Percentiles rank a stretch among this genome's conserved stretches.
Conservation (phyloP, 2,888 invertebrate species). For the Eretmocerus hayati region DNA sequence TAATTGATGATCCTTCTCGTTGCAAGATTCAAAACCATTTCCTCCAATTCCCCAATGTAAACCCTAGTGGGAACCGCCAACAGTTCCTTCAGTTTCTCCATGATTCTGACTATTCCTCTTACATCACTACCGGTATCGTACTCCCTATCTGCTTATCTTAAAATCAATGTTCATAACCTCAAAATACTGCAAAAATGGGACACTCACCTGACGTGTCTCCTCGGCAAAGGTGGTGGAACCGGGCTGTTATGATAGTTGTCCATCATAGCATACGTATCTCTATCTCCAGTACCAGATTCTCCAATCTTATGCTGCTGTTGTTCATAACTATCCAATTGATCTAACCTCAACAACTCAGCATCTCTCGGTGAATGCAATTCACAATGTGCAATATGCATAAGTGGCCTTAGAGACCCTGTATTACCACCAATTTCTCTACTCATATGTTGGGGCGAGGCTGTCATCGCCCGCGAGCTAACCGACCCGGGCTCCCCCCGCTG, state of each 20-base stretch:
- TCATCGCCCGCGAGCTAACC: constrained; percentile 19
- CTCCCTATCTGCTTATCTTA: too few relatives aligned
- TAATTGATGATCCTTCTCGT: too few relatives aligned
- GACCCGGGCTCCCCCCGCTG: constrained; percentile 22
- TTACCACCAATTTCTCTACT: constrained; percentile 39
- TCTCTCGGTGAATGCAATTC: constrained; percentile 44
- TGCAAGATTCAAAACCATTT: too few relatives aligned
- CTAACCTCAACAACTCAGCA: constrained; percentile 41
- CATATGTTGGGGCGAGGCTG: constrained; percentile 26
- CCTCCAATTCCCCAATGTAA: too few relatives aligned
- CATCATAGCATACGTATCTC: constrained; percentile 43
- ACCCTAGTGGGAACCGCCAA: too few relatives aligned
- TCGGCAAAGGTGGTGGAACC: constrained; percentile 44
- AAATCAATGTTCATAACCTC: too few relatives aligned
- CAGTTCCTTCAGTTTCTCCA: too few relatives aligned
- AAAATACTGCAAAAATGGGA: neutral
- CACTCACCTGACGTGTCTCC: constrained; percentile 44
- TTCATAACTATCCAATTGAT: constrained; percentile 41
- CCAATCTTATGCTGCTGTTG: constrained; percentile 27
- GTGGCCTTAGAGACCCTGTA: constrained; percentile 40
- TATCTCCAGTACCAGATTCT: constrained; percentile 23
- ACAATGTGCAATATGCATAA: constrained; percentile 44
- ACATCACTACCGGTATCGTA: too few relatives aligned
- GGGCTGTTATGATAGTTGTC: constrained; percentile 45
- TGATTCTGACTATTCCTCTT: too few relatives aligned